phyloP scores from a whole-genome alignment of 2,797 vertebrate genomes.

The Knipowitschia caucasica region DNA sequence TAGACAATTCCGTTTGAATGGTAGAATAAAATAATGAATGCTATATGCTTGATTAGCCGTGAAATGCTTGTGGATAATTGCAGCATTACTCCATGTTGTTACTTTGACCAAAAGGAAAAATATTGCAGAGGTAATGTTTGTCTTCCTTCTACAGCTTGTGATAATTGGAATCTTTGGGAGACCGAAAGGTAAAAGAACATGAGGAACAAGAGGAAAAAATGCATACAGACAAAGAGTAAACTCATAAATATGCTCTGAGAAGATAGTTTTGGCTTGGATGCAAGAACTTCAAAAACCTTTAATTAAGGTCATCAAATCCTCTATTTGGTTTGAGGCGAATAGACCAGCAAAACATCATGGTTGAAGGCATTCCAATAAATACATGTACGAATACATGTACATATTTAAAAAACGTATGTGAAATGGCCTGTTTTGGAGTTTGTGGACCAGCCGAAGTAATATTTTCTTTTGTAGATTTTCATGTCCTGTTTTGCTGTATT shows the following conservation, averaged over 20 bases:
- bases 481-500: no score
- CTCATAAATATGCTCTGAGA: constrained; percentile 44
- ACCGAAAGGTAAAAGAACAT: constrained; percentile 37
- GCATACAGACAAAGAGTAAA: constrained; percentile 40
- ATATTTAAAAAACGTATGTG: no score
- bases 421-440: no score
- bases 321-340: constrained; percentile 35
- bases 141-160: constrained; percentile 44
- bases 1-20: constrained; percentile 53
- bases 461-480: no score
- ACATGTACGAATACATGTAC: no score
- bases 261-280: constrained; percentile 35
- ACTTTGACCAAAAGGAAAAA: constrained; percentile 37
- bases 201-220: constrained; percentile 24
- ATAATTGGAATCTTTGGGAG: constrained; percentile 44
- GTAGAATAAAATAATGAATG: constrained; percentile 59
- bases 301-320: constrained; percentile 17
- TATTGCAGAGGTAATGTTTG: constrained; percentile 25
- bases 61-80: constrained; percentile 67
- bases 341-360: no score
- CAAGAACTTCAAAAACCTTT: constrained; percentile 38
- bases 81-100: constrained; percentile 61
- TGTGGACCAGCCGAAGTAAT: no score
- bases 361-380: no score
- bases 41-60: constrained; percentile 63